Evolutionary conservation across 2,797 vertebrate species (phyloP).

Genomic region (Staurois parvus): DNA sequence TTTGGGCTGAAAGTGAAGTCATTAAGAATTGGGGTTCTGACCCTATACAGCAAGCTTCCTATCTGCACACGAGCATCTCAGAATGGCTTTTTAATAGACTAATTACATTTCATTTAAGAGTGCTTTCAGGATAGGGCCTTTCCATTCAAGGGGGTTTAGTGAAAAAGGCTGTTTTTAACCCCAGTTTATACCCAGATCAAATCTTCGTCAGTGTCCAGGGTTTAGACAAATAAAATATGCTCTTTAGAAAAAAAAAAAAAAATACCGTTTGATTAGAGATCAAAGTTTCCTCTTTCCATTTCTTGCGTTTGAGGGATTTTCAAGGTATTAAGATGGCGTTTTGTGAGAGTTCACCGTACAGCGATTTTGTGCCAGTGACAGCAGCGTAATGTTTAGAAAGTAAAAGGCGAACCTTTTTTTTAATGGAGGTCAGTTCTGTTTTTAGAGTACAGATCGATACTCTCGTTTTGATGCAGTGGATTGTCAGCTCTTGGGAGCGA

Average conservation of each 20-base stretch:
- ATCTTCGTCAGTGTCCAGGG: constrained; percentile 9
- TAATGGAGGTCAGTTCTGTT: background rate
- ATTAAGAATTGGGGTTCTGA: background rate
- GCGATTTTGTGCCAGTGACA: constrained; percentile 23
- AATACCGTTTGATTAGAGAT: constrained; percentile 21
- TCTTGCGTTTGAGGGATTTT: background rate
- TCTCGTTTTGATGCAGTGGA: background rate
- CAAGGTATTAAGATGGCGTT: constrained; percentile 32
- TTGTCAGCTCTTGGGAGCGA: constrained; percentile 3
- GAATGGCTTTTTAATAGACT: constrained; percentile 57
- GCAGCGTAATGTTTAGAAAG: constrained; percentile 5
- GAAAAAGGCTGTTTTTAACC: background rate
- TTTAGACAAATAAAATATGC: constrained; percentile 16
- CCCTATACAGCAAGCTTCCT: constrained; percentile 17
- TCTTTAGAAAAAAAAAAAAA: background rate
- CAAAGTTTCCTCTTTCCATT: constrained; percentile 43
- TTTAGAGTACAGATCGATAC: background rate
- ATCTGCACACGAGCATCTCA: constrained; percentile 22
- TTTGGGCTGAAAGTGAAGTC: constrained; percentile 11
- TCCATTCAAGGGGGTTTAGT: background rate
- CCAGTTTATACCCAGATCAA: constrained; percentile 10
- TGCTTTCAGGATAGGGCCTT: constrained; percentile 12
- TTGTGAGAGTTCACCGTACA: background rate
- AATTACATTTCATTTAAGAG: constrained; percentile 54
- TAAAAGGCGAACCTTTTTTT: constrained; percentile 3